Base-by-base conservation (phyloP, 2,888 invertebrate species). In the Caenorhabditis virilis region DNA sequence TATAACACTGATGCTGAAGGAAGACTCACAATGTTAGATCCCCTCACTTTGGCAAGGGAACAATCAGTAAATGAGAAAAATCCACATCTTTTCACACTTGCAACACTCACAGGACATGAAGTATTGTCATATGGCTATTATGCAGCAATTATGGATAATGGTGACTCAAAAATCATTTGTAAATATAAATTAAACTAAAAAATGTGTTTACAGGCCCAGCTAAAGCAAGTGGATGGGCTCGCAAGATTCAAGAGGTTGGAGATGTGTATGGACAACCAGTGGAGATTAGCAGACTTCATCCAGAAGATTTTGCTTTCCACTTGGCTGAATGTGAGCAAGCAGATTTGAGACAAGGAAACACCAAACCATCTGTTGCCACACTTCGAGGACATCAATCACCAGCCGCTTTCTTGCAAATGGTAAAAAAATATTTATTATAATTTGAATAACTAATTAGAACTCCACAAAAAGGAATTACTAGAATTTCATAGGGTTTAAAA, bases 1-100 rank as follows among this genome's bases (percentile, higher is more conserved):
- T 91, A 91, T 54, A 95, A 95, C 85, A 95, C 95, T 3, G 95
- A 95, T 86, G 93, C 94, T 48, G 95, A 95, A 86, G 95, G 95
- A 1, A 88, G 94, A 57, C 90, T 93, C 90, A 90, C 90, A 15
- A 81, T 81, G 82, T 69, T 82, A 16, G 81, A 82, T 54, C 80
- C 82, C 16, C 64, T 81, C 33, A 77, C 82, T 18, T 53, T 69
- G 16, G 71, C 75, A 46, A 71, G 71, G 33, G 81, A 81, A 50
- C 67, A 73, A 43, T 76, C 71, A 18, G 36, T 72, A 16, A 53
- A 53, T 7, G 72, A 46, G 13, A 56, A 53, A 15, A 76, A 74
- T 46, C 74, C 76, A 18, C 91, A 91, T 85, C 85, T 95, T 54
- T 91, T 92, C 65, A 82, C 82, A 13, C 45, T 82, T 18, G 81